Evolutionary conservation across 2,888 invertebrate genomes (phyloP).

Genomic region (Colostygia pectinataria): DNA sequence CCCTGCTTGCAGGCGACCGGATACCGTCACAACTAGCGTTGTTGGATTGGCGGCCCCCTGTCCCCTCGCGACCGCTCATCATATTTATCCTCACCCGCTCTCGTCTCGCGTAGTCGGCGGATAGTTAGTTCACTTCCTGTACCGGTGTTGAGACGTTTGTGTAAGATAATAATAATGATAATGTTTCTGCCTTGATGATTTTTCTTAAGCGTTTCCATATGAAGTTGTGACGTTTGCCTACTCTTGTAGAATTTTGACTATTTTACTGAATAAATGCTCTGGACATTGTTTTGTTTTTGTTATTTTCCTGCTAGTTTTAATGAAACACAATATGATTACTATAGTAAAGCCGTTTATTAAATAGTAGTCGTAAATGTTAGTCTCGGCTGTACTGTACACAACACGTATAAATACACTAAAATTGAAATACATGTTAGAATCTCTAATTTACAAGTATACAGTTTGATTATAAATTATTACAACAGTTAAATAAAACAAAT

Average conservation of each 20-base stretch:
- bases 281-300: slow-evolving; percentile 49
- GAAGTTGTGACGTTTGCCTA: slow-evolving; percentile 82
- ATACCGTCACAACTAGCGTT: slow-evolving; percentile 75
- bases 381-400: slow-evolving; percentile 71
- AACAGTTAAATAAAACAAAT: slow-evolving; percentile 58
- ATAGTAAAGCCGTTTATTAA: slow-evolving; percentile 76
- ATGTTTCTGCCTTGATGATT: slow-evolving; percentile 75
- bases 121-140: slow-evolving; percentile 37
- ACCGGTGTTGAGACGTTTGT: slow-evolving; percentile 64
- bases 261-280: slow-evolving; percentile 81
- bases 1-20: slow-evolving; percentile 78
- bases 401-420: slow-evolving; percentile 64
- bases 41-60: slow-evolving; percentile 83
- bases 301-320: slow-evolving; percentile 19
- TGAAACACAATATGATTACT: slow-evolving; percentile 43
- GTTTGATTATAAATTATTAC: slow-evolving; percentile 39
- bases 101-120: slow-evolving; percentile 22
- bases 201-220: slow-evolving; percentile 76
- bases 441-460: slow-evolving; percentile 50
- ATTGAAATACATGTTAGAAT: slow-evolving; percentile 44
- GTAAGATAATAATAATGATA: slow-evolving; percentile 62
- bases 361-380: slow-evolving; percentile 62
- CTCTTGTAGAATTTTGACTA: slow-evolving; percentile 82
- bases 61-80: slow-evolving; percentile 52
- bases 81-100: slow-evolving; percentile 16